Base-by-base conservation (phyloP, 2,113 vertebrate genomes). In the Apaloderma vittatum region DNA sequence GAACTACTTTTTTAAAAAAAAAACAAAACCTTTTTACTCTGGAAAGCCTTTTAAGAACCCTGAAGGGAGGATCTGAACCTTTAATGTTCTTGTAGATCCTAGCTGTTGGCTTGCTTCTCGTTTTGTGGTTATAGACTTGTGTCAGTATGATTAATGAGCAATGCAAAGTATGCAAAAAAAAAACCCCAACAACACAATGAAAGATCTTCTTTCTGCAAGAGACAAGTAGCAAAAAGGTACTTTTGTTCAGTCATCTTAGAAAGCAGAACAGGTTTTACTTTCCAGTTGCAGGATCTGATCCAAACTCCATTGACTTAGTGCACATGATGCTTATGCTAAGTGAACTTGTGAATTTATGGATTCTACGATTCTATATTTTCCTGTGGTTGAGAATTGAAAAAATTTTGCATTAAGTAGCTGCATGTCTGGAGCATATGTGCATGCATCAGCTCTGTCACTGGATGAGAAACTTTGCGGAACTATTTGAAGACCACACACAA, bases 91-190 rank as follows among this genome's bases (percentile, higher is more conserved):
- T 88, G 54, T 17, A 58, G 36, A 26, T 83, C 24, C 67, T 83
- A 52, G 19, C 40, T 73, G 11, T 75, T 87, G 6, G 4, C 32
- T 92, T 65, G 29, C 40, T 76, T 94, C 54, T 76, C 19, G 48
- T 82, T 90, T 62, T 2, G 2, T 30, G 61, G 45, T 75, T 91
- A 52, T 37, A 75, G 75, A n/a, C 16, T 81, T 76, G 34, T 83
- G 88, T 75, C 66, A 76, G 9, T 72, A 45, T 88, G 82, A 93
- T 85, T 93, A 92, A 93, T 83, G 62, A 72, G 40, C 58, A 68
- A 57, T 79, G 71, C 20, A 49, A 79, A 86, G 26, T 72, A 67
- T 67, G 68, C 5, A 37, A 57, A 37, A 71, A 40, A 40, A 40
- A 40, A 10, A 40, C 37, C 37, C 37, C 37, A 40, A 40, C 11